Evolutionary conservation across 2,797 vertebrate genomes (phyloP).

Genomic region (Periophthalmus magnuspinnatus): DNA sequence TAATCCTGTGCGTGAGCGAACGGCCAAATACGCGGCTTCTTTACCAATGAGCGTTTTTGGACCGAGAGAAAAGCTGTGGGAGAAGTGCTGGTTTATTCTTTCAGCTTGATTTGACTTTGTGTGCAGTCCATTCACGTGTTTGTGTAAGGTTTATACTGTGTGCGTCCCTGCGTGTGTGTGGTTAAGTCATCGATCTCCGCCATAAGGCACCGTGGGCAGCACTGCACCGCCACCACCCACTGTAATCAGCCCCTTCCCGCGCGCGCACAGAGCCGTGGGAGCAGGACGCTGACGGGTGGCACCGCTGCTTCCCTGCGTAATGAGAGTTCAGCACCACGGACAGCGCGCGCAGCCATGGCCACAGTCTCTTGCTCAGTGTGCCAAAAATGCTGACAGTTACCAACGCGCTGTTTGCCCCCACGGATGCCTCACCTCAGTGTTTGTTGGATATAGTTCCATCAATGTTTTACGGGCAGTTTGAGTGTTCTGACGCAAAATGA

Average conservation of each 20-base stretch:
- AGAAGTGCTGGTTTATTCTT: constrained; percentile 19
- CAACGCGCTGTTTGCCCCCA: not conserved
- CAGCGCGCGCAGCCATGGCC: constrained; percentile 36
- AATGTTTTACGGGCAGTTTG: constrained; percentile 11
- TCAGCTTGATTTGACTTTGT: constrained; percentile 33
- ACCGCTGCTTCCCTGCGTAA: constrained; percentile 3
- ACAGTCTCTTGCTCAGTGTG: not conserved
- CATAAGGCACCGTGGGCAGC: constrained; percentile 39
- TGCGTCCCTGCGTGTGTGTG: not conserved
- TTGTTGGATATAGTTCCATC: not conserved
- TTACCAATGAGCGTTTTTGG: constrained; percentile 1
- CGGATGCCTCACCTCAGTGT: not conserved
- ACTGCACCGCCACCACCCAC: constrained; percentile 47
- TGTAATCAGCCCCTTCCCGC: constrained; percentile 60
- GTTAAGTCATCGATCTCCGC: constrained; percentile 44
- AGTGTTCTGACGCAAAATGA: constrained; percentile 33
- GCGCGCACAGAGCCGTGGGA: constrained; percentile 48
- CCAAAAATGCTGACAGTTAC: not conserved
- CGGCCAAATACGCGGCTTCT: constrained; percentile 21
- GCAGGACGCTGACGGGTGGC: constrained; percentile 23
- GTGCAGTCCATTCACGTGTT: constrained; percentile 5
- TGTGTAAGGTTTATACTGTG: not conserved
- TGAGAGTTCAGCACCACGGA: constrained; percentile 59
- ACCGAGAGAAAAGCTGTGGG: not conserved
- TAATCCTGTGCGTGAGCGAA: constrained; percentile 36